Evolutionary conservation across 2,888 invertebrate species (phyloP), one percentile per base, ranked within the genome.

Genomic region (Cepaea hortensis): DNA sequence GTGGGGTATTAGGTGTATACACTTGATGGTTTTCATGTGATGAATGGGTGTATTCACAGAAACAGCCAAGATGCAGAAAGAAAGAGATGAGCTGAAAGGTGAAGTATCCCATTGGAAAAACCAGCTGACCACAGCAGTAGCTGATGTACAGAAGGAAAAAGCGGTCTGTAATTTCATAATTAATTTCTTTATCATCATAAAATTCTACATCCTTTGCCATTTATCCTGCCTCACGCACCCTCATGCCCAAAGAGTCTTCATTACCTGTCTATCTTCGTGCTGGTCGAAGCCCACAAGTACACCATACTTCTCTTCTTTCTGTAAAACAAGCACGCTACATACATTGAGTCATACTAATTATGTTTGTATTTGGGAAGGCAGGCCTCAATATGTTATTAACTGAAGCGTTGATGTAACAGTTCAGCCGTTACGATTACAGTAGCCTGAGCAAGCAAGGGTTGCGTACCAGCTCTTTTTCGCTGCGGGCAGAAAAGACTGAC

Each of bases 31-130:
- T 35, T 35, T 35, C 35, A 35, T 35, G 35, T 35, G 35, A 35
- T 35, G 35, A 35, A 35, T 20, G 18, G 20, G 35, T 77, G 11
- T 61, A 9, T 77, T 18, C 15, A 70, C 68, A 86, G 86, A 86
- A 46, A 62, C 65, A 6, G 75, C 76, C 23, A 68, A 65, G 23
- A 23, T 62, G 20, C 15, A 35, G 18, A 48, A 62, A 81, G 86
- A 86, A 20, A 81, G 75, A 65, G 73, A 75, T 55, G 50, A 15
- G 5, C 15, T 86, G 20, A 55, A 55, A n/a, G 50, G 75, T 55
- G 86, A 86, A 35, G 82, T 86, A 18, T 13, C 48, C n/a, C 86
- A 86, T 55, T 86, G 86, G 86, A 86, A 86, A 68, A 81, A 73
- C 13, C 86, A 86, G 62, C 23, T 76, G 15, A 76, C 68, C 0